Percentiles rank a stretch among this genome's conserved stretches.
These are phyloP conservation scores for Pomatorhinus ruficollis DNA, from an alignment of 2,113 vertebrate species.

Conservation along the genomic window DNA sequence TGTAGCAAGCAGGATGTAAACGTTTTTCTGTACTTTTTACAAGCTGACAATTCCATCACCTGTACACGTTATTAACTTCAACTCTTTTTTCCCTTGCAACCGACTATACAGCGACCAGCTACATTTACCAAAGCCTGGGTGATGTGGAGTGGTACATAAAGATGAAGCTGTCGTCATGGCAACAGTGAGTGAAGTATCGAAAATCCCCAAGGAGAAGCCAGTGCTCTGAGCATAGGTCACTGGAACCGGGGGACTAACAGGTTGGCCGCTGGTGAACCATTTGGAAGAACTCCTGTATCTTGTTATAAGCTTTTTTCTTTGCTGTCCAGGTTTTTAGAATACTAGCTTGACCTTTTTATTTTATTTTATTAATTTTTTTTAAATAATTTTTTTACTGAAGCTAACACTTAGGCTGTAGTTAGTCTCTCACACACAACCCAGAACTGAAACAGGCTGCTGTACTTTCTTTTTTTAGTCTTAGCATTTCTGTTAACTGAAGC, in stretches of 20 bases:
- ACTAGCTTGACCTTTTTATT: conserved; percentile 49
- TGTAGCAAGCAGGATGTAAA: conserved; percentile 76
- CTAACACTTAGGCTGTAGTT: conserved; percentile 52
- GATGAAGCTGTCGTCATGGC: conserved; percentile 99
- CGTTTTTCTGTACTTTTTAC: conserved; percentile 79
- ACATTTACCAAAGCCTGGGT: conserved; percentile 99
- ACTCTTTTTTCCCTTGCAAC: conserved; percentile 94
- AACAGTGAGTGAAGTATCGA: conserved; percentile 99
- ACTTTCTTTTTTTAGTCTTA: conserved; percentile 28
- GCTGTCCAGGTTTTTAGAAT: conserved; percentile 87
- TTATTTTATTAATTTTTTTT: too few species aligned
- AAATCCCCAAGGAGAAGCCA: conserved; percentile 99
- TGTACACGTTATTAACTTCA: conserved; percentile 95
- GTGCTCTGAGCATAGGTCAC: conserved; percentile 99
- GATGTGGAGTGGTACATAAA: conserved; percentile 99
- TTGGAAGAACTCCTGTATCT: conserved; percentile 99
- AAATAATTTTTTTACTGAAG: neutral
- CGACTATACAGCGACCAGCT: conserved; percentile 99
- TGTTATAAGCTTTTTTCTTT: conserved; percentile 97
- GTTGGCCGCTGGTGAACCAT: conserved; percentile 98
- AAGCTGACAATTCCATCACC: conserved; percentile 70
- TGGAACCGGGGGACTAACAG: conserved; percentile 99
- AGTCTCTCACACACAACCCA: conserved; percentile 46
- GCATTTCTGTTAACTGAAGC: conserved; percentile 51
- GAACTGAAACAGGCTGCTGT: conserved; percentile 38